Conservation (phyloP, 1,140 invertebrate genomes). For the Oreohelix idahoensis region DNA sequence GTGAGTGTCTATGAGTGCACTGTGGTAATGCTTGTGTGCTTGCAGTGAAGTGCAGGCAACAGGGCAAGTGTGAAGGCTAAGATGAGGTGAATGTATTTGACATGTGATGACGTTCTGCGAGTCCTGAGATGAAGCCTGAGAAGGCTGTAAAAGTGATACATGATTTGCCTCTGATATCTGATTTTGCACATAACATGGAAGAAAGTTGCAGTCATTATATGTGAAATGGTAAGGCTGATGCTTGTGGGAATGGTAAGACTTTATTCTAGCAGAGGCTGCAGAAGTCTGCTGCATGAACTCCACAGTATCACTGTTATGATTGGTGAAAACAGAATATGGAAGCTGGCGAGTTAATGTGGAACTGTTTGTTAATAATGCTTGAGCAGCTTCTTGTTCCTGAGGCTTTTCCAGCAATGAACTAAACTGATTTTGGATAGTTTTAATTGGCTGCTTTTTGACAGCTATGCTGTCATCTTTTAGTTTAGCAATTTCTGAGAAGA, state of each 20-base stretch:
- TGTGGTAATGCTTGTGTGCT: slow-evolving; percentile 8
- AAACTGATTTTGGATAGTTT: slow-evolving; percentile 57
- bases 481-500: slow-evolving; percentile 96
- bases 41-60: not conserved
- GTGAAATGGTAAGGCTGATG: too few relatives aligned
- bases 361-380: slow-evolving; percentile 71
- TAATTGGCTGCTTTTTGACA: slow-evolving; percentile 69
- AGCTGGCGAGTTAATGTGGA: slow-evolving; percentile 58
- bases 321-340: slow-evolving; percentile 46
- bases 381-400: slow-evolving; percentile 62
- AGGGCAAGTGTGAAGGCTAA: not conserved
- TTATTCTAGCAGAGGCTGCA: not conserved
- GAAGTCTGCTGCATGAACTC: not conserved
- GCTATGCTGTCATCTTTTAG: slow-evolving; percentile 90
- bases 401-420: slow-evolving; percentile 46
- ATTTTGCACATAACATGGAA: too few relatives aligned
- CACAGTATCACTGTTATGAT: slow-evolving; percentile 40
- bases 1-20: not conserved
- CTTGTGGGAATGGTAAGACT: too few relatives aligned
- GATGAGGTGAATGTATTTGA: too few relatives aligned
- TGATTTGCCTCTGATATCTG: too few relatives aligned
- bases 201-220: too few relatives aligned
- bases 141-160: too few relatives aligned
- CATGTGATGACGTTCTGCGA: not conserved
- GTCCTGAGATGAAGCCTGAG: too few relatives aligned